Evolutionary conservation across 2,797 vertebrate species (phyloP).

Genomic region (Chiloscyllium punctatum): DNA sequence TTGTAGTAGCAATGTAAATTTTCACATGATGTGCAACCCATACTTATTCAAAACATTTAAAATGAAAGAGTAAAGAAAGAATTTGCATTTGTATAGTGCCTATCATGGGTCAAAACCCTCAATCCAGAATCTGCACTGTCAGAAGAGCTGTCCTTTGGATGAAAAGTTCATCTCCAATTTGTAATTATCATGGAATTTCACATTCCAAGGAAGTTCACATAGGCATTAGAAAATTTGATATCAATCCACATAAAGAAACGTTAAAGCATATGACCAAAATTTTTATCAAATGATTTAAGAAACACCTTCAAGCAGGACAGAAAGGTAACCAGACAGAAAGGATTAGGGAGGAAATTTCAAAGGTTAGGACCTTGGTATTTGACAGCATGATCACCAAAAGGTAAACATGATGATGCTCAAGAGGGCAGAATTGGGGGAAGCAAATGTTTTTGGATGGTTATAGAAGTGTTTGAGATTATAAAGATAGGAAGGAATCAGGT

Average conservation of each 20-base stretch:
- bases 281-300: neutral
- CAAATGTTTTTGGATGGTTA: too few relatives aligned
- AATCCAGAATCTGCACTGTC: neutral
- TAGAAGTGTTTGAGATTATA: too few relatives aligned
- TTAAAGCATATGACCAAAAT: neutral
- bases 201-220: neutral
- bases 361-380: neutral
- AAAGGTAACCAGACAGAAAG: too few relatives aligned
- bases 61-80: neutral
- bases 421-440: neutral
- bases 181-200: neutral
- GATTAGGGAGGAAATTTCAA: too few relatives aligned
- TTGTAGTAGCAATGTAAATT: constrained; percentile 55
- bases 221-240: neutral
- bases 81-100: neutral
- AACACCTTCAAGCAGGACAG: neutral
- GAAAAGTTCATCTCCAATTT: neutral
- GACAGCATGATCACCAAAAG: too few relatives aligned
- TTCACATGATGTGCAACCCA: neutral
- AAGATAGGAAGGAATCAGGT: neutral
- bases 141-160: neutral
- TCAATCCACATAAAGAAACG: neutral
- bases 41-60: neutral
- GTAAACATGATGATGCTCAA: neutral
- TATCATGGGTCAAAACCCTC: too few relatives aligned